A percentile compares a stretch with the other conserved stretches of the same genome.
phyloP scores from a whole-genome alignment of 2,797 vertebrate genomes.

The Oreonectes daqikongensis region DNA sequence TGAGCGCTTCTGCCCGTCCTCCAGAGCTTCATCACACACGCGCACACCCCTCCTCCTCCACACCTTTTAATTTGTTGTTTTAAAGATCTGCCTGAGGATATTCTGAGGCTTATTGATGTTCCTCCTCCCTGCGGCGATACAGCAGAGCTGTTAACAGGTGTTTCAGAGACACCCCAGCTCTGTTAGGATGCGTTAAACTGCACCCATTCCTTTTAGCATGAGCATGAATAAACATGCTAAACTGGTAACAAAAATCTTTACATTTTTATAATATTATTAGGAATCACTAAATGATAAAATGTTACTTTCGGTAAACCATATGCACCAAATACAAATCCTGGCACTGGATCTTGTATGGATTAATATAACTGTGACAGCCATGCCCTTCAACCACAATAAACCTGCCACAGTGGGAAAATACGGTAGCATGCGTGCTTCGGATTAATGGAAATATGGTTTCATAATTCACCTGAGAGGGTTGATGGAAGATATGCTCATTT shows the following conservation, averaged over 20 bases:
- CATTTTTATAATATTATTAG: too few relatives aligned
- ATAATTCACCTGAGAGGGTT: constrained; percentile 40
- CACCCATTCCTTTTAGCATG: background rate
- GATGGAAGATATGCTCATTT: constrained; percentile 37
- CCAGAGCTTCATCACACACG: constrained; percentile 24
- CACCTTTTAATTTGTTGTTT: constrained; percentile 46
- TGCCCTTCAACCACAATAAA: constrained; percentile 43
- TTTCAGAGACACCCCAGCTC: constrained; percentile 38
- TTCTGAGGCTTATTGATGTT: constrained; percentile 39
- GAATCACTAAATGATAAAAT: constrained; percentile 6
- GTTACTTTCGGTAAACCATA: constrained; percentile 7
- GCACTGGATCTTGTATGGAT: constrained; percentile 26
- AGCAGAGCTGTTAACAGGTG: constrained; percentile 46
- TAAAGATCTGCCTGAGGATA: constrained; percentile 53
- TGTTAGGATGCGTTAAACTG: background rate
- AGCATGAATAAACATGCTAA: constrained; percentile 1
- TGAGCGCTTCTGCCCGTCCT: constrained; percentile 19
- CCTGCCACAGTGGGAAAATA: constrained; percentile 48
- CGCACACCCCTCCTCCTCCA: constrained; percentile 12
- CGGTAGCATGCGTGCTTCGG: constrained; percentile 27
- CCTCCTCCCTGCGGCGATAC: constrained; percentile 46
- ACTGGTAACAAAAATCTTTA: background rate
- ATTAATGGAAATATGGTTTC: constrained; percentile 35
- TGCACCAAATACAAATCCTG: constrained; percentile 4
- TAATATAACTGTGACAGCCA: constrained; percentile 37